Evolutionary conservation across 2,113 vertebrate species (phyloP).

Genomic region (Sterna hirundo): DNA sequence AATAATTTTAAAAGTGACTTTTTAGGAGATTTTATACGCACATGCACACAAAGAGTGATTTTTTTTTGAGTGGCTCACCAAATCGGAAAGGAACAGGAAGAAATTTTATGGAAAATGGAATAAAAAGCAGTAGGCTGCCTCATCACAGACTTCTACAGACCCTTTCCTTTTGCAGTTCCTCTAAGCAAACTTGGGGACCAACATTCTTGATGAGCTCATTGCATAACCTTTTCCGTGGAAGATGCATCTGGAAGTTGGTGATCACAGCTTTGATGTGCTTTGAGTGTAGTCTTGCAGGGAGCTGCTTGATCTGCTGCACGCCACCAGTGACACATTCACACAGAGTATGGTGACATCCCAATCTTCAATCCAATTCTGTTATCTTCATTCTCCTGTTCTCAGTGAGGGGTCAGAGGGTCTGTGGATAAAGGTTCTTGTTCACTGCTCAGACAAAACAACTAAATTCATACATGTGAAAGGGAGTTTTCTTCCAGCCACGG

Average conservation of each 20-base stretch:
- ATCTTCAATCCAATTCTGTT: neutral
- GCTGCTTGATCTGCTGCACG: neutral
- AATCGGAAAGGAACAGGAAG: neutral
- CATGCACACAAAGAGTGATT: neutral
- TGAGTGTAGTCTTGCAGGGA: neutral
- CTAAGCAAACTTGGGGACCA: neutral
- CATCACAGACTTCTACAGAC: neutral
- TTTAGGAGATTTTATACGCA: neutral
- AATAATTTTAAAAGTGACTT: neutral
- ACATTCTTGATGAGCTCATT: neutral
- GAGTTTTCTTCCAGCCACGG: neutral
- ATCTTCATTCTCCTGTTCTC: neutral
- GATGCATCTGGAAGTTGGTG: neutral
- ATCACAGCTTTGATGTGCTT: neutral
- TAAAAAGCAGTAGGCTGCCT: neutral
- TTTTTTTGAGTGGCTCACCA: neutral
- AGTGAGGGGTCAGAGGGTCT: neutral
- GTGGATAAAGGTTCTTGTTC: neutral
- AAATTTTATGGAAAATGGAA: neutral
- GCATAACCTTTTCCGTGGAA: neutral
- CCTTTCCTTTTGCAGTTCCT: neutral
- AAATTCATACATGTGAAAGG: neutral
- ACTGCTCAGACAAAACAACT: neutral
- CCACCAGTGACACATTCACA: neutral
- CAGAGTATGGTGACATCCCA: neutral